These are phyloP conservation scores for Callaeas wilsoni DNA, from an alignment of 2,113 vertebrate species.

Conservation along the genomic window DNA sequence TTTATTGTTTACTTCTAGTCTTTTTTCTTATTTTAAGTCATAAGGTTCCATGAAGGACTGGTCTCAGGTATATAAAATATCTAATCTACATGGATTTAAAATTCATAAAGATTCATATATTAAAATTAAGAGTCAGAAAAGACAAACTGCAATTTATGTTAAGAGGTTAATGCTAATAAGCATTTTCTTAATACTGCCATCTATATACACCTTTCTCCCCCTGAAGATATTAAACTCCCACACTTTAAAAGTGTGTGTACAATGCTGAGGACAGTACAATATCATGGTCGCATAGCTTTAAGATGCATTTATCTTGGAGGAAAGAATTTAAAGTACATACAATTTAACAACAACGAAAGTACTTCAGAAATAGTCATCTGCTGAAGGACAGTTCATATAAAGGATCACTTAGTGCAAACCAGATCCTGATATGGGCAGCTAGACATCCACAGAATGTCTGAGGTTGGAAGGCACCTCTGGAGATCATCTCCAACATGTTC, in stretches of 20 bases:
- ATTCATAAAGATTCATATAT: background rate
- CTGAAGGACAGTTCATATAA: background rate
- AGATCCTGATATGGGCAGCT: background rate
- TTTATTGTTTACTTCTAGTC: background rate
- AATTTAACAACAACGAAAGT: background rate
- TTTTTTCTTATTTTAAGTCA: background rate
- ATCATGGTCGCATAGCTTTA: background rate
- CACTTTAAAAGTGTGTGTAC: background rate
- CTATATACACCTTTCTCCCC: background rate
- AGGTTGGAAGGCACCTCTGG: background rate
- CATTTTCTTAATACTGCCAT: background rate
- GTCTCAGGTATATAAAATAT: background rate
- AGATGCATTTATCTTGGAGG: background rate
- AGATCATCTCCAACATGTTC: background rate
- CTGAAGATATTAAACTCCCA: background rate
- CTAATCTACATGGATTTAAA: background rate
- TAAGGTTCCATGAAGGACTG: background rate
- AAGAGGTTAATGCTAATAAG: background rate
- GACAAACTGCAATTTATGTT: background rate
- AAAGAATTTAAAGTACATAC: background rate
- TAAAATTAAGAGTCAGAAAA: background rate
- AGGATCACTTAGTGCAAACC: background rate
- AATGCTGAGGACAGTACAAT: background rate
- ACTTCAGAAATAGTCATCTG: background rate
- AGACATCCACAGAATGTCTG: background rate